These are phyloP conservation scores for Sminthopsis crassicaudata DNA, from an alignment of 2,113 vertebrate genomes.

Conservation along the genomic window DNA sequence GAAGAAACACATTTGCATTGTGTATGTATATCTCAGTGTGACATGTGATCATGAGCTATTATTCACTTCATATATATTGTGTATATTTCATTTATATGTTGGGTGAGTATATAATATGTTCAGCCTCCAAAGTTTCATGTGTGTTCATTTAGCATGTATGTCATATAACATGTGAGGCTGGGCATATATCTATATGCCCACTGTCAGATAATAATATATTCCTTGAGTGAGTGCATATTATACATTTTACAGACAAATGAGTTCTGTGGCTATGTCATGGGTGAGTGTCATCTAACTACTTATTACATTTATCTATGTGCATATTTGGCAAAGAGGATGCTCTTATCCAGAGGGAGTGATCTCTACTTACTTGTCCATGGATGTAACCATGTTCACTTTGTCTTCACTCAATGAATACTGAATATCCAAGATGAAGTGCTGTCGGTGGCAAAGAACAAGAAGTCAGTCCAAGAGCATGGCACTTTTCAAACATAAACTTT, in stretches of 20 bases:
- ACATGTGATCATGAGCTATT: not conserved
- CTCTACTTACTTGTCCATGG: constrained; percentile 57
- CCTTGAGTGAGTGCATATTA: not conserved
- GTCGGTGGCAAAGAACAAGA: not conserved
- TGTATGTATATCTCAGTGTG: not conserved
- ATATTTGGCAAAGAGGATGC: not conserved
- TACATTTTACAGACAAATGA: not conserved
- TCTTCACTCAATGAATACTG: constrained; percentile 60
- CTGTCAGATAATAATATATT: not conserved
- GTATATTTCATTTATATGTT: not conserved
- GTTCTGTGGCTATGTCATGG: not conserved
- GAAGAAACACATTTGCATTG: not conserved
- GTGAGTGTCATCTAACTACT: not conserved
- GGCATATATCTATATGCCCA: not conserved
- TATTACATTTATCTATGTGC: not conserved
- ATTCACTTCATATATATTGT: not conserved
- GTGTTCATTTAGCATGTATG: not conserved
- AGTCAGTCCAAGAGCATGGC: not conserved
- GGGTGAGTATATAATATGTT: not conserved
- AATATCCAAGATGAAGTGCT: constrained; percentile 69
- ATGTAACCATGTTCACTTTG: constrained; percentile 48
- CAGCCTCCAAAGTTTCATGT: accelerated
- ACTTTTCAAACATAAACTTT: not conserved
- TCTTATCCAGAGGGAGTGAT: not conserved
- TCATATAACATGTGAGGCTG: not conserved